These are phyloP conservation scores for Tamandua tetradactyla DNA, from an alignment of 2,797 vertebrate species.

Conservation along the genomic window DNA sequence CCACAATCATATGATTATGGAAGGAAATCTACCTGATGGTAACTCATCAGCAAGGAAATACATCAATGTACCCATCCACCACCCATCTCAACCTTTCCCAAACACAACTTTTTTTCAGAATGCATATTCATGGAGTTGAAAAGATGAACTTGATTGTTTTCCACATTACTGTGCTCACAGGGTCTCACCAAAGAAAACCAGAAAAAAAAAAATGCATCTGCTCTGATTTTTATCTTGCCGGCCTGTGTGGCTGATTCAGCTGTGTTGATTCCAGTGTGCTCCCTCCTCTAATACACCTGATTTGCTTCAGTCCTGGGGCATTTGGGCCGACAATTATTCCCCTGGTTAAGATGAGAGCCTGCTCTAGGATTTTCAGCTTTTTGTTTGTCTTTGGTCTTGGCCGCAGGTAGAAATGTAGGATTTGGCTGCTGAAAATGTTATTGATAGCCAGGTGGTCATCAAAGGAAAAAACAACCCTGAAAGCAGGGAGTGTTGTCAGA, in stretches of 20 bases:
- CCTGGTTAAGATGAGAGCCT: not conserved
- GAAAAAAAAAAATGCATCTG: not conserved
- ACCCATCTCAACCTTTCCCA: not conserved
- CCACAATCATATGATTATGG: not conserved
- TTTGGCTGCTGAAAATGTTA: conserved; percentile 14
- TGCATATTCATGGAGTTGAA: not conserved
- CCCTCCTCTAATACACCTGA: not conserved
- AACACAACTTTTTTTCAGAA: not conserved
- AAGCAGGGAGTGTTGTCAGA: conserved; percentile 31
- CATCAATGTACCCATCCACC: no score
- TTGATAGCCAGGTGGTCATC: conserved; percentile 37
- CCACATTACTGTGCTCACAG: not conserved
- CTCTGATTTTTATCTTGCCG: not conserved
- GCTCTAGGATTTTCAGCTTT: not conserved
- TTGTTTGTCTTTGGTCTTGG: conserved; percentile 1
- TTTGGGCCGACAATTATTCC: not conserved
- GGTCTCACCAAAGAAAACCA: not conserved
- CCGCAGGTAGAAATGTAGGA: not conserved
- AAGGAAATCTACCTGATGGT: not conserved
- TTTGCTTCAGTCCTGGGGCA: not conserved
- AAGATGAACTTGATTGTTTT: not conserved
- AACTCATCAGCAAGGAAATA: not conserved
- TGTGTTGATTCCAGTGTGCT: not conserved
- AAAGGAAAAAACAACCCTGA: conserved; percentile 34
- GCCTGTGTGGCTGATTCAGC: not conserved